Evolutionary conservation across 37 sponge, comb jelly and placozoan genomes (phyloP), one percentile per base, ranked within the genome.

Genomic region (Ianthella basta): DNA sequence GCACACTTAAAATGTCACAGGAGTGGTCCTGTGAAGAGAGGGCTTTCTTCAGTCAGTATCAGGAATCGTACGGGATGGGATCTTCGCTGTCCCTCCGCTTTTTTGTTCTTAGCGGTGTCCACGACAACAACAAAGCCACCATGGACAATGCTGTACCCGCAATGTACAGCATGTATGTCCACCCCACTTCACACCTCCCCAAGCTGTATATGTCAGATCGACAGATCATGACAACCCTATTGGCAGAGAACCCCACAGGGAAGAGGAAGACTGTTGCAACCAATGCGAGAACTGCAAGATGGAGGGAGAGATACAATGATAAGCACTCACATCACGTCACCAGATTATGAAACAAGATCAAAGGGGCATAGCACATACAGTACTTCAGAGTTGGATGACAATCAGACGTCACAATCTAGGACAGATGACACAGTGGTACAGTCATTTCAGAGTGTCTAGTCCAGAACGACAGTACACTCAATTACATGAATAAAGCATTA

Each of bases 131-230:
- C 0, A 79, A 77, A 15, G 94, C 90, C 34, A 90, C 78, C 0
- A 75, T 25, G 10, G 82, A 88, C 24, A 90, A 15, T 15, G 40
- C 78, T 13, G 88, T 85, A 18, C 94, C 94, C 8, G 80, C 79
- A 41, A 89, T 87, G 78, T 79, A 82, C 15, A 93, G 34, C 40
- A 82, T 82, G 60, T 82, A 93, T 33, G 94, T 91, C 94, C 94
- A 93, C 56, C 94, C 94, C 29, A 93, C 20, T 27, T 0, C 12
- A 53, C 94, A 93, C 54, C 63, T 41, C 0, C 88, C 88, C 16
- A 82, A 44, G 18, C 39, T 81, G 56, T 80, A 93, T 61, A 27
- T 0, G 4, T 60, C 86, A 16, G 94, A 80, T 8, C 14, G 10
- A 6, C 91, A 84, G 15, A 87, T 59, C 24, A 37, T 32, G 79